phyloP scores from a whole-genome alignment of 1,140 invertebrate genomes.

The Papilio dardanus region DNA sequence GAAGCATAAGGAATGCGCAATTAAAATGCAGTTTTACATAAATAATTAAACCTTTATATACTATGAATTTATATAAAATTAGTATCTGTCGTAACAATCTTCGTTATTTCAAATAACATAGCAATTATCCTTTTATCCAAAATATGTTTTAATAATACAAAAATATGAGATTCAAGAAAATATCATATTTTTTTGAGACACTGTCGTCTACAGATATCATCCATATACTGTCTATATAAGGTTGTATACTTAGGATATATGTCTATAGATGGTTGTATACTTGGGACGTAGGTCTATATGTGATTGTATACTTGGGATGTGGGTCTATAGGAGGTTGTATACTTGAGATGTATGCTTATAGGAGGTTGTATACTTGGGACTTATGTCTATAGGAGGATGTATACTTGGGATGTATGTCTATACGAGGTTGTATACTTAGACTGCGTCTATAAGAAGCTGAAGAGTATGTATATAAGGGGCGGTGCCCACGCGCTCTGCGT shows the following conservation, averaged over 20 bases:
- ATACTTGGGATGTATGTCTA: not conserved
- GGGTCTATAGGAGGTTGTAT: not conserved
- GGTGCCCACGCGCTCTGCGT: constrained; percentile 76
- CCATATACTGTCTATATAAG: too few species aligned
- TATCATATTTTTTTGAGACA: too few species aligned
- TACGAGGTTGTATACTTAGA: not conserved
- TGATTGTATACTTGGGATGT: too few species aligned
- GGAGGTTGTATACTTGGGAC: too few species aligned
- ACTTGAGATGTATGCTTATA: too few species aligned
- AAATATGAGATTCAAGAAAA: too few species aligned
- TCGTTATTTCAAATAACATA: not conserved
- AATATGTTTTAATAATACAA: too few species aligned
- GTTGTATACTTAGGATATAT: too few species aligned
- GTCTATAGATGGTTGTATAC: too few species aligned
- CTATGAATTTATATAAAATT: not conserved
- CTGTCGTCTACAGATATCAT: too few species aligned
- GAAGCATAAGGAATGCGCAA: not conserved
- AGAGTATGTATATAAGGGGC: constrained; percentile 79
- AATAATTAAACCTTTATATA: not conserved
- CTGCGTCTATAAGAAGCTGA: constrained; percentile 72
- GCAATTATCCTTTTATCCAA: not conserved
- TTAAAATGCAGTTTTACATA: constrained; percentile 6
- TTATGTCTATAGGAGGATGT: not conserved
- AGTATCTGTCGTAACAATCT: not conserved
- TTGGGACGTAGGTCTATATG: too few species aligned